Conservation (phyloP, 2,113 vertebrate species). For the Plotosus lineatus region DNA sequence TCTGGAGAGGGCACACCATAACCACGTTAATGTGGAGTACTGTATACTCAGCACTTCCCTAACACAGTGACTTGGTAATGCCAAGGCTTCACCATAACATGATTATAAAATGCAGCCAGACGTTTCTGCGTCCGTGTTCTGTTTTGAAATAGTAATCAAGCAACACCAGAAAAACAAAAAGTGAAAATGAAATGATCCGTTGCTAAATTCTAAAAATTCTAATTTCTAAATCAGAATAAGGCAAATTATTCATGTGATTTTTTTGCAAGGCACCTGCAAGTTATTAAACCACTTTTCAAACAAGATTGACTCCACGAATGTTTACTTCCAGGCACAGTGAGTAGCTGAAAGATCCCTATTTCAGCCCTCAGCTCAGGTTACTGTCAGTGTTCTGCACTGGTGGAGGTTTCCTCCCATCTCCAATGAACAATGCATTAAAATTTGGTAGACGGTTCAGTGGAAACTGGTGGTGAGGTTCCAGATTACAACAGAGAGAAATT, state of each 20-base stretch:
- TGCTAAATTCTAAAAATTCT: not conserved
- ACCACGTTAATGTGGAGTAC: not conserved
- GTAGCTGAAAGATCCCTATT: not conserved
- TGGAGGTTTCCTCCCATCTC: not conserved
- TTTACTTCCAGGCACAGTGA: not conserved
- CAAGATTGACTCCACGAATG: not conserved
- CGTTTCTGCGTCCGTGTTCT: not conserved
- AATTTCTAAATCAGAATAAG: not conserved
- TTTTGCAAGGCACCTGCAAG: conserved; percentile 28
- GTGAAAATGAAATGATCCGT: not conserved
- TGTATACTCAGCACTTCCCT: not conserved
- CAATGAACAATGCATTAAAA: not conserved
- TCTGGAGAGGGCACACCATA: not conserved
- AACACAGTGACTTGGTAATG: not conserved
- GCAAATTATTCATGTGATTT: conserved; percentile 30
- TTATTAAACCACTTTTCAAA: conserved; percentile 40
- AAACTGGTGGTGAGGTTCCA: too few species aligned
- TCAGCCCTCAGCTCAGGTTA: not conserved
- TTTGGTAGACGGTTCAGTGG: too few species aligned
- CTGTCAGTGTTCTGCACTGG: not conserved
- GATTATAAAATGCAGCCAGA: not conserved
- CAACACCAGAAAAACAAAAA: not conserved
- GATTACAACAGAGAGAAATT: too few species aligned
- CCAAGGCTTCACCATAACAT: not conserved
- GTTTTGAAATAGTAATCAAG: not conserved